Base-by-base conservation (phyloP, 2,888 invertebrate genomes). In the Plebejus anna region DNA sequence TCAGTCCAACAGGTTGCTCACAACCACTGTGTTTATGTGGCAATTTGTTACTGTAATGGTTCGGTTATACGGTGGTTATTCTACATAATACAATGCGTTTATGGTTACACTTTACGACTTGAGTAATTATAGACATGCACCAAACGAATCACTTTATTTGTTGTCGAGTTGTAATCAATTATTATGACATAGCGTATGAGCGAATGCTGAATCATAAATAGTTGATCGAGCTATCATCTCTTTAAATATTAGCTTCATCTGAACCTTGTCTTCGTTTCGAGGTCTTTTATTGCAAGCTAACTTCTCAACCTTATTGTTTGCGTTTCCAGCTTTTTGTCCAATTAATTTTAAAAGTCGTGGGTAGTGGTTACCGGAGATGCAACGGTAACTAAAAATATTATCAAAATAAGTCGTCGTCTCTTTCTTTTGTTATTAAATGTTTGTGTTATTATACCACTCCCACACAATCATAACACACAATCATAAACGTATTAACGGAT, bases 401-500 rank as follows among this genome's bases (percentile, higher is more conserved):
- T 61, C 28, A 6, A 22, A 61, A 61, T 61, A 61, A 61, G 13
- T 36, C 66, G 13, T 36, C 66, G 5, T 66, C 11, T 66, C 28
- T 66, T 5, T 9, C 11, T 28, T 66, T 66, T 66, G 11, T 4
- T 28, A 28, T 66, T 16, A 13, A 51, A 16, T 1, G 55, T 55
- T 55, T 66, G 32, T 66, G 66, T 32, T 28, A 55, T n/a, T 28
- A 55, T n/a, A 59, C 59, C 66, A 66, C 66, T 4, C 66, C 66
- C 66, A 32, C 66, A n/a, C n/a, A n/a, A n/a, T n/a, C n/a, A n/a
- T n/a, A 32, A 28, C 55, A 16, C 83, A 84, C 82, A 28, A 66
- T 66, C 66, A 66, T 32, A 83, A 85, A 85, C 83, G 83, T 13
- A 66, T 32, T 66, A 66, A 32, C 32, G 66, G 32, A 36, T 22